A percentile compares a stretch with the other conserved stretches of the same genome.
Conservation (phyloP, 2,888 invertebrate genomes). For the Aphrophora alni region DNA sequence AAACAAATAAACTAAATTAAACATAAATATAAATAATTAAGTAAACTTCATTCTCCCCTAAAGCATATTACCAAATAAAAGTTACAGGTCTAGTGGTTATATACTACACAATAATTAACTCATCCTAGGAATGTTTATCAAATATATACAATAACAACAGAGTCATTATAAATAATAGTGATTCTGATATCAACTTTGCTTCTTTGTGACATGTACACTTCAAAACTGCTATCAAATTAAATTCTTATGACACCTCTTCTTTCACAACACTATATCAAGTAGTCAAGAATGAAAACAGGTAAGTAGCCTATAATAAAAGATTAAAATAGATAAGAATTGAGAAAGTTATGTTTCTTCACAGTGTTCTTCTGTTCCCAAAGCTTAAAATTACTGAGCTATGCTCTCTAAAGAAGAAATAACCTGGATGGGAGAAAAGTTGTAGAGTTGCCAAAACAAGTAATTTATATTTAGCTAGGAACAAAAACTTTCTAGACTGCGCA, state of each 20-base stretch:
- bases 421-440: background rate
- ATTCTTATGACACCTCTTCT: background rate
- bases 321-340: background rate
- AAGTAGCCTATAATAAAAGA: background rate
- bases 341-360: background rate
- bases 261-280: background rate
- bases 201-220: conserved; percentile 66
- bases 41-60: no score
- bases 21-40: no score
- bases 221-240: background rate
- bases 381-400: background rate
- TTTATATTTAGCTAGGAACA: background rate
- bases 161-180: conserved; percentile 68
- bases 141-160: conserved; percentile 70
- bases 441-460: background rate
- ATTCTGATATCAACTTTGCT: conserved; percentile 70
- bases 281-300: background rate
- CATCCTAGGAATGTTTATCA: conserved; percentile 50
- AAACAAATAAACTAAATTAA: no score
- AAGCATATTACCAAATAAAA: no score
- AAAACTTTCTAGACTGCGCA: background rate
- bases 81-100: no score
- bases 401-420: background rate
- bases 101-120: no score
- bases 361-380: background rate